These are phyloP conservation scores for Agrenia bidenticulata DNA, from an alignment of 2,888 invertebrate genomes.

Conservation along the genomic window DNA sequence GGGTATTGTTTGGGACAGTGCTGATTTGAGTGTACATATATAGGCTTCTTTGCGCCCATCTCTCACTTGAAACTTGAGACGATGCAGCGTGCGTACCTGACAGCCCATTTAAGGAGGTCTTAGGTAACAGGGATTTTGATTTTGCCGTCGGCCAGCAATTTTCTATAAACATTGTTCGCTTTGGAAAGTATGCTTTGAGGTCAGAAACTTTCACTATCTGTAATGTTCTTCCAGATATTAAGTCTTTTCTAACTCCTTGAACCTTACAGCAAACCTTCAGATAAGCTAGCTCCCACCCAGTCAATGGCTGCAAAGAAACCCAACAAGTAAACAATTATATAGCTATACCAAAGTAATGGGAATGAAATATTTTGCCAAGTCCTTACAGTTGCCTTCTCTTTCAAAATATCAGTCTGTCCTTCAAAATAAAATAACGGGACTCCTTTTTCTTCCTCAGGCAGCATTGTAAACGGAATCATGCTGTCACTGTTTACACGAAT, in stretches of 20 bases:
- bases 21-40: conserved; percentile 27
- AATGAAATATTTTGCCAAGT: background rate
- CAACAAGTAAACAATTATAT: background rate
- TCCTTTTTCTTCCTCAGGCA: conserved; percentile 74
- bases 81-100: background rate
- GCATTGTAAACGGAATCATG: conserved; percentile 86
- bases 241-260: conserved; percentile 85
- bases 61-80: conserved; percentile 24
- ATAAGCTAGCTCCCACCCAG: conserved; percentile 90
- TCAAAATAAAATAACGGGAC: conserved; percentile 89
- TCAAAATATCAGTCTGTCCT: conserved; percentile 82
- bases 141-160: conserved; percentile 76
- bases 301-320: conserved; percentile 58
- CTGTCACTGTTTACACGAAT: conserved; percentile 90
- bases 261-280: conserved; percentile 93
- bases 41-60: conserved; percentile 28
- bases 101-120: conserved; percentile 25
- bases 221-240: conserved; percentile 87
- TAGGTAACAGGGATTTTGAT: conserved; percentile 46
- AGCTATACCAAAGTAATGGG: too few species aligned
- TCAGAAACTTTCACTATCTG: conserved; percentile 86
- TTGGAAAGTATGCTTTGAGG: conserved; percentile 86
- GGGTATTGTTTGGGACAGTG: background rate
- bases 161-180: conserved; percentile 78
- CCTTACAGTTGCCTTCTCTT: conserved; percentile 75